These are phyloP conservation scores for Psilopsiagon aymara DNA, from an alignment of 2,113 vertebrate genomes.

Conservation along the genomic window DNA sequence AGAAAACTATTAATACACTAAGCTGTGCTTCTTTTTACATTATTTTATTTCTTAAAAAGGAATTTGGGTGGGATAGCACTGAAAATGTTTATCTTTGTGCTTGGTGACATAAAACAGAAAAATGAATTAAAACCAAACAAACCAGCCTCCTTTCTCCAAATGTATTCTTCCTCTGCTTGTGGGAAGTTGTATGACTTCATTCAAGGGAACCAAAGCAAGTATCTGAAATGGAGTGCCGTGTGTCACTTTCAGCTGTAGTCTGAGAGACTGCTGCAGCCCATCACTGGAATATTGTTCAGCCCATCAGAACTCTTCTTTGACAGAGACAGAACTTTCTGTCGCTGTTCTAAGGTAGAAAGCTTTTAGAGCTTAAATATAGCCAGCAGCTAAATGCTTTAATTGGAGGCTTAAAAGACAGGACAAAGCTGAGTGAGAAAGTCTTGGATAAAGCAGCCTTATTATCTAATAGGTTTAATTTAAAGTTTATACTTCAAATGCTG, in stretches of 20 bases:
- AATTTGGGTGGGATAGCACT: neutral
- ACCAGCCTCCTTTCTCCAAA: fast-evolving
- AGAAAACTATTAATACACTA: neutral
- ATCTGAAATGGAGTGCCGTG: neutral
- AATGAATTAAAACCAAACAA: neutral
- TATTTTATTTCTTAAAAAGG: neutral
- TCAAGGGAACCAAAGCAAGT: neutral
- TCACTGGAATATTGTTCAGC: neutral
- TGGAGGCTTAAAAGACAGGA: neutral
- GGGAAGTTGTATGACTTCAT: neutral
- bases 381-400: neutral
- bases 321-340: neutral
- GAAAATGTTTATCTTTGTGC: neutral
- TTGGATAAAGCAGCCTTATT: neutral
- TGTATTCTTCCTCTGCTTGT: neutral
- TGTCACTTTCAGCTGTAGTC: neutral
- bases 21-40: neutral
- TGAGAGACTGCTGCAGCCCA: fast-evolving
- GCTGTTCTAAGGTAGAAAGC: neutral
- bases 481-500: neutral
- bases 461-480: neutral
- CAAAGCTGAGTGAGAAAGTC: neutral
- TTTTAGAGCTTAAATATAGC: neutral
- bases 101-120: neutral
- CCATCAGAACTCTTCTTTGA: neutral